These are phyloP conservation scores for Equus quagga DNA, from an alignment of 2,113 vertebrate species.

Conservation along the genomic window DNA sequence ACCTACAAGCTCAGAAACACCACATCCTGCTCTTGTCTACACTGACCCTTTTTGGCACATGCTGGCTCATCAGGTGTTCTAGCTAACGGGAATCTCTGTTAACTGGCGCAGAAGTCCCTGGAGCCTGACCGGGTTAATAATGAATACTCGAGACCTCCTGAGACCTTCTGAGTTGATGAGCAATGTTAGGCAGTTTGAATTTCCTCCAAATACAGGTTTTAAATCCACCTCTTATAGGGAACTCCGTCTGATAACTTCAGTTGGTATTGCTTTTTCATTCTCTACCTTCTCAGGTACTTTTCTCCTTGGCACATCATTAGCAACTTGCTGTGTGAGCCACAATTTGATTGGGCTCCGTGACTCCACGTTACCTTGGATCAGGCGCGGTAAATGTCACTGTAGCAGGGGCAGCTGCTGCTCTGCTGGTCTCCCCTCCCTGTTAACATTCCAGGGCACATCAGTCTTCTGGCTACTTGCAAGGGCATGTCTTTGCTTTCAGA, in stretches of 20 bases:
- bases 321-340: background rate
- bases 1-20: background rate
- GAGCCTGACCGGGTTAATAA: background rate
- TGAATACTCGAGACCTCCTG: background rate
- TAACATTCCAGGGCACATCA: background rate
- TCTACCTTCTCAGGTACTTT: background rate
- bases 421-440: background rate
- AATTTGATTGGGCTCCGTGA: background rate
- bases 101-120: background rate
- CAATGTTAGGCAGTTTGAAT: background rate
- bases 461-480: background rate
- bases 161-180: background rate
- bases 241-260: background rate
- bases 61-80: background rate
- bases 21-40: background rate
- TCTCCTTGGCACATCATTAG: background rate
- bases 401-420: background rate
- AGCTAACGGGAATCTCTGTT: background rate
- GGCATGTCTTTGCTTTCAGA: background rate
- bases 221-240: background rate
- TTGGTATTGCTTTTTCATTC: background rate
- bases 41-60: background rate
- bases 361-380: background rate
- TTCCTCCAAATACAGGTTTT: background rate
- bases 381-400: background rate